phyloP scores from a whole-genome alignment of 1,140 invertebrate species.

The Stegodyphus mimosarum region DNA sequence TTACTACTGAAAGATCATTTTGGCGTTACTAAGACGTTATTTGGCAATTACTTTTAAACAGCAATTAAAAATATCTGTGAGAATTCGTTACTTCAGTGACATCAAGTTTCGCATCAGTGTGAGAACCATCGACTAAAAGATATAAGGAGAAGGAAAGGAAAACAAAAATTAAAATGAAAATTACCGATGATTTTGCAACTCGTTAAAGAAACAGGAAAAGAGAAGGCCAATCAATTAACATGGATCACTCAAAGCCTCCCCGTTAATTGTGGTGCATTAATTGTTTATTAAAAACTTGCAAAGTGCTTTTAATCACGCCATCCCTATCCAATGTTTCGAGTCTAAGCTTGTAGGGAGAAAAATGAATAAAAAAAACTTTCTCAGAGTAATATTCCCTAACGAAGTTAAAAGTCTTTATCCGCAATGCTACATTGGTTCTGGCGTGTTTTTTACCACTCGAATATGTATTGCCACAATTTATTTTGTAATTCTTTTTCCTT shows the following conservation, averaged over 20 bases:
- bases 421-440: background rate
- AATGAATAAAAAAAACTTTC: no score
- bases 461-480: conserved; percentile 7
- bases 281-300: conserved; percentile 44
- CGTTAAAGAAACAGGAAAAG: background rate
- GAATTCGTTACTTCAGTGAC: no score
- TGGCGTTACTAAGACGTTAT: no score
- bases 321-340: background rate
- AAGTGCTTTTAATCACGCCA: conserved; percentile 30
- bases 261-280: conserved; percentile 27
- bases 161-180: no score
- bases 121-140: no score
- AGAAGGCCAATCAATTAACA: background rate
- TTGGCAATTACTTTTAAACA: no score
- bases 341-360: no score
- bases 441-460: conserved; percentile 14
- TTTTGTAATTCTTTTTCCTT: conserved; percentile 11
- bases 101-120: no score
- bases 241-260: background rate
- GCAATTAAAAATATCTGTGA: no score
- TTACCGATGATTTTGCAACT: background rate
- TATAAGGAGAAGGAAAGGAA: no score
- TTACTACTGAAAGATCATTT: no score
- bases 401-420: conserved; percentile 41
- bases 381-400: conserved; percentile 9